A percentile compares a stretch with the other conserved stretches of the same genome.
These are phyloP conservation scores for Oscheius myriophilus DNA, from an alignment of 2,888 invertebrate species.

Conservation along the genomic window DNA sequence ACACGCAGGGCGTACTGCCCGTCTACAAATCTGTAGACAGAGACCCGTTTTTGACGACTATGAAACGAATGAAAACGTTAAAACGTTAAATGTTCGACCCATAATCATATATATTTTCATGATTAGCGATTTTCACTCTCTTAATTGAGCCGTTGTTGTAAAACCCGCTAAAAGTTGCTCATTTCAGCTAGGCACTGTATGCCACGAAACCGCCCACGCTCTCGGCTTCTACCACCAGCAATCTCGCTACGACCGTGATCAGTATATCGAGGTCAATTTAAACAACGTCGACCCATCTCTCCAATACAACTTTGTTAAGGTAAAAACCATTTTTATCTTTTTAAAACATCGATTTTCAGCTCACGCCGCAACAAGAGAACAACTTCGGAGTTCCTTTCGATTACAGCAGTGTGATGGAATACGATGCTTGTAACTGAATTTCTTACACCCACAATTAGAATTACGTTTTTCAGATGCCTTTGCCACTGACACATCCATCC, in stretches of 20 bases:
- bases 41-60: too few species aligned
- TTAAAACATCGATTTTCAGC: conserved; percentile 3
- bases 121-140: too few species aligned
- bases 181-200: conserved; percentile 47
- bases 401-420: conserved; percentile 55
- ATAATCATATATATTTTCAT: too few species aligned
- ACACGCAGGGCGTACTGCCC: too few species aligned
- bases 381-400: conserved; percentile 43
- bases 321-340: background rate
- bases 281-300: conserved; percentile 39
- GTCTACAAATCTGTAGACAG: too few species aligned
- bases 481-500: conserved; percentile 32
- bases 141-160: too few species aligned
- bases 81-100: too few species aligned
- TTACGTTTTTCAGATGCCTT: too few species aligned
- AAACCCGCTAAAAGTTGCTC: background rate
- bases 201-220: conserved; percentile 49
- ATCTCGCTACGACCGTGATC: conserved; percentile 45
- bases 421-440: conserved; percentile 31
- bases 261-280: conserved; percentile 42
- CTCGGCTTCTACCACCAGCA: conserved; percentile 51
- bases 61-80: too few species aligned
- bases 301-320: conserved; percentile 44
- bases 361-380: conserved; percentile 33
- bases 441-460: too few species aligned